A percentile compares a stretch with the other conserved stretches of the same genome.
These are phyloP conservation scores for Cyprinodon diabolis DNA, from an alignment of 2,797 vertebrate species.

Conservation along the genomic window DNA sequence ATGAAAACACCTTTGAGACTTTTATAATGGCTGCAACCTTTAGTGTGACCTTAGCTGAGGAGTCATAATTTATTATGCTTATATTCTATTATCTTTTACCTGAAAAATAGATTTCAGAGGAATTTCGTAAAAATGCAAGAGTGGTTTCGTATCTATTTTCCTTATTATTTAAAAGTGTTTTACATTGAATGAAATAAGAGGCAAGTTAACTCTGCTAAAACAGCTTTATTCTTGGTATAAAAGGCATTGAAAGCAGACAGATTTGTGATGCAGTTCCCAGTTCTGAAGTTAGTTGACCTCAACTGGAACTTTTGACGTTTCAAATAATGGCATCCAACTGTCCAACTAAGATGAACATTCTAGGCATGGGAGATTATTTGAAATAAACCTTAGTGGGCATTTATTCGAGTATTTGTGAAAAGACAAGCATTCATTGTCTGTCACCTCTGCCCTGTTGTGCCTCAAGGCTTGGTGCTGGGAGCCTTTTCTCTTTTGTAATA, in stretches of 20 bases:
- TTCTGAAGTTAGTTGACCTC: neutral
- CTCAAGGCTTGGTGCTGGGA: slow-evolving; percentile 6
- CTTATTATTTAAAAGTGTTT: neutral
- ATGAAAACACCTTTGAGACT: slow-evolving; percentile 32
- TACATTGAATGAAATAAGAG: neutral
- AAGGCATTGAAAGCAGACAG: neutral
- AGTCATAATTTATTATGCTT: slow-evolving; percentile 5
- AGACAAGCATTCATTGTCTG: neutral
- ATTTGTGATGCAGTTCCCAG: neutral
- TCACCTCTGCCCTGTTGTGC: slow-evolving; percentile 1
- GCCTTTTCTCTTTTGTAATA: slow-evolving; percentile 6
- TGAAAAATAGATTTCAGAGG: neutral
- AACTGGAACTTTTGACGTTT: neutral
- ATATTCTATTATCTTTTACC: slow-evolving; percentile 14
- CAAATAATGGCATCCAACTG: slow-evolving; percentile 1
- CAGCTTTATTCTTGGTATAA: neutral
- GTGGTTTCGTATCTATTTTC: neutral
- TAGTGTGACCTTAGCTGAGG: slow-evolving; percentile 24
- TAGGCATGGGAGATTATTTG: neutral
- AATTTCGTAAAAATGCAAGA: neutral
- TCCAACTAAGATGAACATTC: neutral
- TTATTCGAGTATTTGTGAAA: neutral
- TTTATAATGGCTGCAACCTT: slow-evolving; percentile 20
- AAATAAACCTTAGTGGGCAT: neutral
- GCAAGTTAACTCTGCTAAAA: neutral